phyloP scores from a whole-genome alignment of 2,113 vertebrate genomes.

The Probosciger aterrimus region DNA sequence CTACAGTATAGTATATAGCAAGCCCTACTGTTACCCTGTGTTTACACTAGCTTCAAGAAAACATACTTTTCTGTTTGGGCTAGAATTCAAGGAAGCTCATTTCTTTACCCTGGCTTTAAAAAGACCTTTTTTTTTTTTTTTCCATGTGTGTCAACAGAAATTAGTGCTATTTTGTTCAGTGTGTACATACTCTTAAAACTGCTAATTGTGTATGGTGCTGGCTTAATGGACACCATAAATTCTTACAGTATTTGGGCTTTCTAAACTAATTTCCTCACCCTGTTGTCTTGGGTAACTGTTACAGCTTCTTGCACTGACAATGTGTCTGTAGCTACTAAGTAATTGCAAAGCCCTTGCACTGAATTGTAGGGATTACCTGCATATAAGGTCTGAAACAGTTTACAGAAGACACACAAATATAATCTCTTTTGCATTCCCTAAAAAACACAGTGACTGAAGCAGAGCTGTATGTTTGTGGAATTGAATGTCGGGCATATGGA shows the following conservation, averaged over 20 bases:
- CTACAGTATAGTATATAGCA: background rate
- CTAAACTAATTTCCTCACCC: background rate
- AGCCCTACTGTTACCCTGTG: background rate
- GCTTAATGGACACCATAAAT: background rate
- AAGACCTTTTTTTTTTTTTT: background rate
- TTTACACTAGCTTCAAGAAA: constrained; percentile 24
- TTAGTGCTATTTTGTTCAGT: background rate
- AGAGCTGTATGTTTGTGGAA: background rate
- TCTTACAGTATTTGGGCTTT: background rate
- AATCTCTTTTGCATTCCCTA: background rate
- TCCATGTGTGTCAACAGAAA: background rate
- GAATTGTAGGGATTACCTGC: background rate
- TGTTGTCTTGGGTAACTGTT: background rate
- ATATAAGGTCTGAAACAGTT: background rate
- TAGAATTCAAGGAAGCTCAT: background rate
- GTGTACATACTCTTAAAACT: background rate
- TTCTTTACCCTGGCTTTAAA: constrained; percentile 12
- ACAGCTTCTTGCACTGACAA: background rate
- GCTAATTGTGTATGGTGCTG: background rate
- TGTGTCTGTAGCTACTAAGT: background rate
- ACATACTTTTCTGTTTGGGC: background rate
- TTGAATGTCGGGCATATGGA: background rate
- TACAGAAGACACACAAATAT: background rate
- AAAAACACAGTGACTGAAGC: background rate
- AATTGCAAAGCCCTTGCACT: background rate